These are phyloP conservation scores for Monodelphis domestica DNA, from an alignment of 2,797 vertebrate genomes.

Conservation along the genomic window DNA sequence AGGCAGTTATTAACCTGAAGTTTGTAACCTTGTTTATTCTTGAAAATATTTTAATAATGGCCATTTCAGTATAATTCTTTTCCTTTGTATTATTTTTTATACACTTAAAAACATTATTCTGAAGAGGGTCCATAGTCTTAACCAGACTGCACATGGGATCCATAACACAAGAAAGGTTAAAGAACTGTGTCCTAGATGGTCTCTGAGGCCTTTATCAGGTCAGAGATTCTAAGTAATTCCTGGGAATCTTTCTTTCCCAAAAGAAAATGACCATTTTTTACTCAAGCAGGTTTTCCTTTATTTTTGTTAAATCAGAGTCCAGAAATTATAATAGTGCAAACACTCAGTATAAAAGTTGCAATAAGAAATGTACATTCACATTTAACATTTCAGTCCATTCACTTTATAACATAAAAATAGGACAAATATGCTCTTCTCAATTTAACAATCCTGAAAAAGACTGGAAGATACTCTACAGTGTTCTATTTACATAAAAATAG, in stretches of 20 bases:
- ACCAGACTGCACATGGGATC: fast-evolving
- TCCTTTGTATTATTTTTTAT: not conserved
- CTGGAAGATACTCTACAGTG: slow-evolving; percentile 87
- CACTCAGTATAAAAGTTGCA: slow-evolving; percentile 90
- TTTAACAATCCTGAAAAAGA: slow-evolving; percentile 88
- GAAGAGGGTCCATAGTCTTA: not conserved
- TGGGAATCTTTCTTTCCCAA: not conserved
- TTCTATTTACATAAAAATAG: slow-evolving; percentile 89
- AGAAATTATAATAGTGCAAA: slow-evolving; percentile 89
- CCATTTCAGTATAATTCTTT: not conserved
- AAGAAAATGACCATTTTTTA: slow-evolving; percentile 65
- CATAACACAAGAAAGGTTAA: too few species aligned
- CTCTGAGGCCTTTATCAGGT: not conserved
- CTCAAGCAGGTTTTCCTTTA: slow-evolving; percentile 86
- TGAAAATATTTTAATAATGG: not conserved
- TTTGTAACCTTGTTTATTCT: not conserved
- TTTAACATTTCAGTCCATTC: slow-evolving; percentile 87
- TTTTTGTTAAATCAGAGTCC: slow-evolving; percentile 85
- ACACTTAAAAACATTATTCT: not conserved
- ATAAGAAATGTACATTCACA: slow-evolving; percentile 92
- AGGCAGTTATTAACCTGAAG: not conserved
- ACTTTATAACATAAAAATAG: slow-evolving; percentile 88
- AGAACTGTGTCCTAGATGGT: too few species aligned
- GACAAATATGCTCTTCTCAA: slow-evolving; percentile 85
- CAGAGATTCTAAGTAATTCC: not conserved